These are phyloP conservation scores for Heliconius sara DNA, from an alignment of 2,888 invertebrate genomes.

Conservation along the genomic window DNA sequence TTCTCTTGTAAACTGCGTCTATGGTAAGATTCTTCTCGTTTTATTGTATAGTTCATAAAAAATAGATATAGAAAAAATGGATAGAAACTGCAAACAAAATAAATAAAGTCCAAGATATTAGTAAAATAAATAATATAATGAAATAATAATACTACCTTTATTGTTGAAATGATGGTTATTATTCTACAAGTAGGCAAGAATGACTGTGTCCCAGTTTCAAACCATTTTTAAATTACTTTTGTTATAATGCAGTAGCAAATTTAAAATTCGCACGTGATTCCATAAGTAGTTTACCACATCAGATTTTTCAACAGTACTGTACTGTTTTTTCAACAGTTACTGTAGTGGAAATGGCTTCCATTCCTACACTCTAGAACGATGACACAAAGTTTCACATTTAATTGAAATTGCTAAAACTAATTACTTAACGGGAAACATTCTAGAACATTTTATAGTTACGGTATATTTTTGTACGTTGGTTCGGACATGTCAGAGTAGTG, in stretches of 20 bases:
- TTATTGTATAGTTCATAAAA: neutral
- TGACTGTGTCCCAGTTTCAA: slow-evolving; percentile 1
- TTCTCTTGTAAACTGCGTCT: no score
- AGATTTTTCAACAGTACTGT: slow-evolving; percentile 1
- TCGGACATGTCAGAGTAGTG: slow-evolving; percentile 34
- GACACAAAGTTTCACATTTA: slow-evolving; percentile 29
- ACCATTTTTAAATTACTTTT: slow-evolving; percentile 16
- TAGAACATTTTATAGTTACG: slow-evolving; percentile 23
- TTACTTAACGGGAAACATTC: slow-evolving; percentile 33
- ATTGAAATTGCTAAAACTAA: slow-evolving; percentile 36
- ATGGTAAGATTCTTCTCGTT: neutral
- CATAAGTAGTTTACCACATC: neutral
- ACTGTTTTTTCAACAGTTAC: slow-evolving; percentile 13
- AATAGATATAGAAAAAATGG: neutral
- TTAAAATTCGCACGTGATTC: slow-evolving; percentile 3
- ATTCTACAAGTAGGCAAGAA: neutral
- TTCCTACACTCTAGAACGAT: slow-evolving; percentile 39
- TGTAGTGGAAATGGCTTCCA: neutral
- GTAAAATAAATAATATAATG: neutral
- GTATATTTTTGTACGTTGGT: slow-evolving; percentile 40
- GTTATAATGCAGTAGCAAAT: slow-evolving; percentile 10
- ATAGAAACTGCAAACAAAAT: no score
- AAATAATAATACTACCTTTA: neutral
- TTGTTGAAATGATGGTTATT: neutral
- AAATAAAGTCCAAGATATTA: no score